Conservation (phyloP, 2,797 vertebrate genomes). For the Dermochelys coriacea region DNA sequence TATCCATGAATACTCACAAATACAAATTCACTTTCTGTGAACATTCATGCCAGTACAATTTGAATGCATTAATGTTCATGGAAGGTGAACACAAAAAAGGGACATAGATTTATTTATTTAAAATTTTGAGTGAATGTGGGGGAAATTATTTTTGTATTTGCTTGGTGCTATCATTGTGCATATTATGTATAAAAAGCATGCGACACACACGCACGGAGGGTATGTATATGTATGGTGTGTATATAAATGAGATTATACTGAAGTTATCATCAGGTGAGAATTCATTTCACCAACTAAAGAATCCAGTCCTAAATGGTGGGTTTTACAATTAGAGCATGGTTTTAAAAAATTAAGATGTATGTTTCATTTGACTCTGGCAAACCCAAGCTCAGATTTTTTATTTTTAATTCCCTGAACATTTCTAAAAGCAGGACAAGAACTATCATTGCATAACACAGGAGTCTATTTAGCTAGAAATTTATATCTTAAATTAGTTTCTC, state of each 20-base stretch:
- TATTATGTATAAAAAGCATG: neutral
- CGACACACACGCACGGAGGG: fast-evolving
- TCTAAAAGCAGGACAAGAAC: constrained; percentile 35
- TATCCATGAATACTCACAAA: neutral
- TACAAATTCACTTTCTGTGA: neutral
- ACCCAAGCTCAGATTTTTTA: neutral
- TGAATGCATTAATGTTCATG: fast-evolving
- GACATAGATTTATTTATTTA: neutral
- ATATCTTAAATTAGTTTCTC: constrained; percentile 10
- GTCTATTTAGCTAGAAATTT: neutral
- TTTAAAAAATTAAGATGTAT: constrained; percentile 7
- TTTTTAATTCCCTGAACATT: constrained; percentile 13
- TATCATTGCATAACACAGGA: neutral
- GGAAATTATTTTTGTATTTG: neutral
- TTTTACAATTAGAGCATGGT: neutral
- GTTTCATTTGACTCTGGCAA: neutral
- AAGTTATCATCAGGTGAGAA: neutral
- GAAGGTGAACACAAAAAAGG: neutral
- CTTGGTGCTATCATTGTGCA: neutral
- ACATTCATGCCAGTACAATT: fast-evolving
- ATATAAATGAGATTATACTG: neutral
- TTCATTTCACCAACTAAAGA: neutral
- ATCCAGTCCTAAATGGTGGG: neutral
- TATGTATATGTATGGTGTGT: neutral
- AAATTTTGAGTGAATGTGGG: neutral